Conservation (phyloP, 2,888 invertebrate species). For the Phyllotreta cruciferae region DNA sequence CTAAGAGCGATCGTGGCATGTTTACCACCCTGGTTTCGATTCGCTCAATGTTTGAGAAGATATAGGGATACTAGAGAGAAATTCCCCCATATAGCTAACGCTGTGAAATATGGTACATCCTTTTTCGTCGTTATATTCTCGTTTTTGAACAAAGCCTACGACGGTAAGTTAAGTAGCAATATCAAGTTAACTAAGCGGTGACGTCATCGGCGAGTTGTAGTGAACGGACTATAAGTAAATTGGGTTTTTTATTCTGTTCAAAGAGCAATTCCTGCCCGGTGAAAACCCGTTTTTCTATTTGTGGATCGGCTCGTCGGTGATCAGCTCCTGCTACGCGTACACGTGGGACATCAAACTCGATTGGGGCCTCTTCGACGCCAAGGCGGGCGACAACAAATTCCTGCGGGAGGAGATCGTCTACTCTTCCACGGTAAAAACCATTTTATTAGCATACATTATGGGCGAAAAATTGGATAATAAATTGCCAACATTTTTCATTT, state of each 20-base stretch:
- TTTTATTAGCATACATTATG: neutral
- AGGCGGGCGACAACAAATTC: slow-evolving; percentile 90
- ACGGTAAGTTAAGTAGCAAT: slow-evolving; percentile 68
- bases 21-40: slow-evolving; percentile 96
- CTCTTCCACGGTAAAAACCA: slow-evolving; percentile 78
- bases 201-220: too few relatives aligned
- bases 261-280: slow-evolving; percentile 36
- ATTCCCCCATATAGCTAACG: slow-evolving; percentile 96
- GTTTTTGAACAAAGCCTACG: slow-evolving; percentile 72
- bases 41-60: slow-evolving; percentile 94
- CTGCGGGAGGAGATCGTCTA: slow-evolving; percentile 95
- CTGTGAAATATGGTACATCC: slow-evolving; percentile 97
- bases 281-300: slow-evolving; percentile 87
- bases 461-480: neutral
- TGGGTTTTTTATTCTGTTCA: slow-evolving; percentile 18
- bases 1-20: slow-evolving; percentile 87
- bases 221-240: too few relatives aligned
- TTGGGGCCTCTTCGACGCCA: slow-evolving; percentile 95
- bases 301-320: slow-evolving; percentile 84
- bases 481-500: slow-evolving; percentile 61
- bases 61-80: slow-evolving; percentile 93
- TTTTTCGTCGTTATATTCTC: slow-evolving; percentile 92
- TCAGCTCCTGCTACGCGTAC: slow-evolving; percentile 94
- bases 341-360: slow-evolving; percentile 99
- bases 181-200: too few relatives aligned